These are phyloP conservation scores for Nebria brevicollis DNA, from an alignment of 2,888 invertebrate genomes.

Conservation along the genomic window DNA sequence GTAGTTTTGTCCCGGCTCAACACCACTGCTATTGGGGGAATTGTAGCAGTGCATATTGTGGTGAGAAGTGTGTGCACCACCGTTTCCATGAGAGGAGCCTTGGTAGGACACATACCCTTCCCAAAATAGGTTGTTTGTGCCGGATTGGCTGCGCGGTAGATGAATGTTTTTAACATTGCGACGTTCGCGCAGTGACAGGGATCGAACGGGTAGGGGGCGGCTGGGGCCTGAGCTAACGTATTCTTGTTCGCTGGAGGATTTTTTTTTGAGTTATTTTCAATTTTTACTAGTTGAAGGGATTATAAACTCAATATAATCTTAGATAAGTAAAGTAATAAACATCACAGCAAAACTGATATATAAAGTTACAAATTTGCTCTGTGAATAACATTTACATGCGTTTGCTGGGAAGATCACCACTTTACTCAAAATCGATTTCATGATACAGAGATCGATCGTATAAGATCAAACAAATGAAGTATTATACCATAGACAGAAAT, in stretches of 20 bases:
- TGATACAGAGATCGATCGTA: too few species aligned
- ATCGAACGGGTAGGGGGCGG: constrained; percentile 75
- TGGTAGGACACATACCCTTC: constrained; percentile 60
- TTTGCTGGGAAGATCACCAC: too few species aligned
- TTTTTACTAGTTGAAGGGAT: too few species aligned
- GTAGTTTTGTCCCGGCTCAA: constrained; percentile 57
- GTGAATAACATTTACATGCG: too few species aligned
- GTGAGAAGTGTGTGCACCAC: constrained; percentile 41
- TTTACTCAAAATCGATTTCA: too few species aligned
- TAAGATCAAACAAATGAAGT: too few species aligned
- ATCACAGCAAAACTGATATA: too few species aligned
- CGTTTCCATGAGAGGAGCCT: constrained; percentile 31
- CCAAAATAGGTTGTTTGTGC: constrained; percentile 64
- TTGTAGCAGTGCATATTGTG: constrained; percentile 36
- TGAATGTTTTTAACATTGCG: constrained; percentile 68
- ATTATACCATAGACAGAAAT: too few species aligned
- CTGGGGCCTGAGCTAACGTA: constrained; percentile 49
- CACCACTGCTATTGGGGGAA: constrained; percentile 54
- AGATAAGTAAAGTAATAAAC: too few species aligned
- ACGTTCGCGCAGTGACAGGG: constrained; percentile 84
- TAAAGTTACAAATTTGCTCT: too few species aligned
- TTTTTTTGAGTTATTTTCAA: too few species aligned
- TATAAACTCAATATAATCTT: too few species aligned
- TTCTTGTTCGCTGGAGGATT: constrained; percentile 31
- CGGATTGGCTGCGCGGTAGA: constrained; percentile 74